A percentile compares a stretch with the other conserved stretches of the same genome.
phyloP scores from a whole-genome alignment of 2,113 vertebrate genomes.

The Melanocharis versteri region DNA sequence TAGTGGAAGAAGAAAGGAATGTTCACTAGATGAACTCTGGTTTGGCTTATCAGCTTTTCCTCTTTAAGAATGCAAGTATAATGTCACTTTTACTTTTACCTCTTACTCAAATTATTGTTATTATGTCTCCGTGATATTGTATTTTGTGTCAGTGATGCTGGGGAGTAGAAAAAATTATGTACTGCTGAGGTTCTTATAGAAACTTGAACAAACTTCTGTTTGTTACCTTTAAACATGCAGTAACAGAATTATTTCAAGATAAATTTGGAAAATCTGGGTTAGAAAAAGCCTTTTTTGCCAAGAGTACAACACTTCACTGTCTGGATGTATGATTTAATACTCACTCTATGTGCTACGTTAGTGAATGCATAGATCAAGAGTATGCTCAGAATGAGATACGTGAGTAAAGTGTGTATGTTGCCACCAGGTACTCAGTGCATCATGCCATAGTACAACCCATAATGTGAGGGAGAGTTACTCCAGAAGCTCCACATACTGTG shows the following conservation, averaged over 20 bases:
- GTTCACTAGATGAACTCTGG: neutral
- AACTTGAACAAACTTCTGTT: neutral
- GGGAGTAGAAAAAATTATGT: neutral
- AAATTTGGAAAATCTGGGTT: neutral
- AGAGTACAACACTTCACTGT: neutral
- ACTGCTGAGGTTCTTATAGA: neutral
- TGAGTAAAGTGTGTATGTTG: neutral
- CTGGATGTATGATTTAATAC: neutral
- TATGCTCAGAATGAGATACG: neutral
- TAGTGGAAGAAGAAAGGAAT: neutral
- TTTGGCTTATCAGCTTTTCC: neutral
- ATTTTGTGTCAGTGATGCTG: neutral
- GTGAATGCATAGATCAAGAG: neutral
- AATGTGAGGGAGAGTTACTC: neutral
- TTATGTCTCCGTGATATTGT: neutral
- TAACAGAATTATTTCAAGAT: neutral
- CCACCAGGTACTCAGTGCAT: neutral
- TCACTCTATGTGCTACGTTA: neutral
- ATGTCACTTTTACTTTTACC: neutral
- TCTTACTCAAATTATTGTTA: neutral
- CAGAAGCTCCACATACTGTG: neutral
- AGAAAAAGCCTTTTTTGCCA: neutral
- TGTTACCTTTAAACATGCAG: neutral
- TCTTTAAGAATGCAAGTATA: neutral
- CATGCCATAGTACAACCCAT: neutral